These are phyloP conservation scores for Eurystomus glaucurus DNA, from an alignment of 2,797 vertebrate genomes.

Conservation along the genomic window DNA sequence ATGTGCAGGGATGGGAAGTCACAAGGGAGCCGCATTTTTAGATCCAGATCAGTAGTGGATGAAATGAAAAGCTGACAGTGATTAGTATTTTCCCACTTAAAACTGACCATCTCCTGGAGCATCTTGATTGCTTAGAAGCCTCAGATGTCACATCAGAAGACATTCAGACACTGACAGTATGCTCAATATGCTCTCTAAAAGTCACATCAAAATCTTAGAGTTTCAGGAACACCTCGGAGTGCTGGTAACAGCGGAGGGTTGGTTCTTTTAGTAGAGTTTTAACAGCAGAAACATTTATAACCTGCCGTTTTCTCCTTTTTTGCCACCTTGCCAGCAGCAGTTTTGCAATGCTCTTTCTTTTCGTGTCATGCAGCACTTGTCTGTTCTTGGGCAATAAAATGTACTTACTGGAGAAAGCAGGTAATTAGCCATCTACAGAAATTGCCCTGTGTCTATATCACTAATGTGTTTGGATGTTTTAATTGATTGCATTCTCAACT, in stretches of 20 bases:
- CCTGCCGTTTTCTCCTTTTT: neutral
- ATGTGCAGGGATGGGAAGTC: neutral
- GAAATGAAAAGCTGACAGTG: conserved; percentile 47
- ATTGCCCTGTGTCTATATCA: conserved; percentile 27
- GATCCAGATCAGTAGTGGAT: conserved; percentile 42
- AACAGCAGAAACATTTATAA: neutral
- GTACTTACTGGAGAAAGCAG: conserved; percentile 13
- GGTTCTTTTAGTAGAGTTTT: neutral
- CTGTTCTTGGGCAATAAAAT: conserved; percentile 1
- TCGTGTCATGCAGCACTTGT: neutral
- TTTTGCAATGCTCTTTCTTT: neutral
- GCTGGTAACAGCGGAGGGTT: neutral
- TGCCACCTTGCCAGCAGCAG: neutral
- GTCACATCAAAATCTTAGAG: neutral
- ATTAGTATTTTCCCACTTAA: neutral
- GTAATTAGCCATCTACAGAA: conserved; percentile 53
- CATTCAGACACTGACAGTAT: neutral
- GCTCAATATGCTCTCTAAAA: neutral
- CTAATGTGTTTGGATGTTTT: conserved; percentile 64
- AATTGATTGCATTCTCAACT: conserved; percentile 58
- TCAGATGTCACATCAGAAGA: neutral
- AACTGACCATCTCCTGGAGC: conserved; percentile 13
- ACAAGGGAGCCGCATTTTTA: neutral
- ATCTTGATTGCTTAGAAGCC: conserved; percentile 44
- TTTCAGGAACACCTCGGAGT: neutral